Conservation (phyloP, 2,113 vertebrate genomes). For the Ochotona princeps region DNA sequence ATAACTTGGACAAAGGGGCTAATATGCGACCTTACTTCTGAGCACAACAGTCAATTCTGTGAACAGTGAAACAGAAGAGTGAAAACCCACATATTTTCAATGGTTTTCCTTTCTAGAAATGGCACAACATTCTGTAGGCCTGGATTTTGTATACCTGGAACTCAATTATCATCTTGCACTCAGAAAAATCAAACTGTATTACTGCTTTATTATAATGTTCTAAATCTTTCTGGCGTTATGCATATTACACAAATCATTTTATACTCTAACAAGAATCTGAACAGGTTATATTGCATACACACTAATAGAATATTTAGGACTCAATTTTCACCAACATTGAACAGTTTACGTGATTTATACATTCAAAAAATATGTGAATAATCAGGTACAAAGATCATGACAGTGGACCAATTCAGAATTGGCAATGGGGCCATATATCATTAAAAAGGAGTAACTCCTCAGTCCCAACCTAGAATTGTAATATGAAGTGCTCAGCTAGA, state of each 20-base stretch:
- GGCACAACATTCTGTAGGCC: neutral
- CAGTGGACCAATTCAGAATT: neutral
- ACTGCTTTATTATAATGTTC: neutral
- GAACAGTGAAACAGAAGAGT: neutral
- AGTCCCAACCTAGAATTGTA: neutral
- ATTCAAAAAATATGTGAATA: constrained; percentile 38
- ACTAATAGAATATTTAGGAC: constrained; percentile 50
- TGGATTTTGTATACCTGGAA: neutral
- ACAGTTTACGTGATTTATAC: constrained; percentile 43
- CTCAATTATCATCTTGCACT: neutral
- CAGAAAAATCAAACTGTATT: constrained; percentile 34
- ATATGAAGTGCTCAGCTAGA: neutral
- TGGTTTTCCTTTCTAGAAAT: neutral
- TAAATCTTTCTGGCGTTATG: neutral
- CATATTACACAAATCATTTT: constrained; percentile 47
- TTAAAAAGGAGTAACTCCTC: neutral
- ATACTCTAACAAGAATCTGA: constrained; percentile 29
- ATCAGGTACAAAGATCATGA: constrained; percentile 15
- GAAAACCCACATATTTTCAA: neutral
- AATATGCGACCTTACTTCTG: neutral
- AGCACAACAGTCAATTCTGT: neutral
- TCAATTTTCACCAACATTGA: constrained; percentile 58
- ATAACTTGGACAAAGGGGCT: neutral
- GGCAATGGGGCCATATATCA: neutral
- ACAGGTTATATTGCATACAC: neutral